Base-by-base conservation (phyloP, 2,888 invertebrate species). In the Creontiades dilutus region DNA sequence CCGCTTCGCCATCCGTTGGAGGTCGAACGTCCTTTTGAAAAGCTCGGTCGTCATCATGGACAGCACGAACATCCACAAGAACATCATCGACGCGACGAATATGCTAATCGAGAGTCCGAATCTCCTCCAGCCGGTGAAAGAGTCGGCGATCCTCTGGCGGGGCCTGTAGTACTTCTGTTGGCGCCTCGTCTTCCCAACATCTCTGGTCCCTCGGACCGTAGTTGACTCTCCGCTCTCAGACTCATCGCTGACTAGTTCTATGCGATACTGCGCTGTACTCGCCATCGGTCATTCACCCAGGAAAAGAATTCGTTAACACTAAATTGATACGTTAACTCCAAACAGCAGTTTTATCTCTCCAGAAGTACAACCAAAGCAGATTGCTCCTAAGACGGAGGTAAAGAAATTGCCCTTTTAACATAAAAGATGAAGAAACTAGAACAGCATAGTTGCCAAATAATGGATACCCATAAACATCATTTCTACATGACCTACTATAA, bases 1-100 rank as follows among this genome's bases (percentile, higher is more conserved):
- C 19, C 68, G 48, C n/a, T n/a, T 47, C 0, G 75, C 23, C 23
- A 61, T 46, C 47, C 52, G 61, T 75, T 86, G 86, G 12, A 86
- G 48, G 14, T 86, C 75, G 55, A 86, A n/a, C 2, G 86, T 86
- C 37, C 86, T 86, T 48, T 86, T 86, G 86, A 86, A 86, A 16
- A 86, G 75, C 47, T 86, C 86, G 14, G 75, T 47, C 16, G 75
- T 75, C 68, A 86, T 46, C 37, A 86, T 37, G 5, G 86, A 68
- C 46, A 86, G 48, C 0, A 86, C 48, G 12, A 86, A 23, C 23
- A 55, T 75, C 86, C 86, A 86, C 0, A 86, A 23, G 27, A 86
- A 37, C 13, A 86, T n/a, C 14, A 68, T 12, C 0, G 75, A 1
- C 19, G 75, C 48, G 68, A 75, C 47, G 7, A 86, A 75, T 48